Conservation (phyloP, 2,888 invertebrate genomes). For the Dicyrtoma fusca region DNA sequence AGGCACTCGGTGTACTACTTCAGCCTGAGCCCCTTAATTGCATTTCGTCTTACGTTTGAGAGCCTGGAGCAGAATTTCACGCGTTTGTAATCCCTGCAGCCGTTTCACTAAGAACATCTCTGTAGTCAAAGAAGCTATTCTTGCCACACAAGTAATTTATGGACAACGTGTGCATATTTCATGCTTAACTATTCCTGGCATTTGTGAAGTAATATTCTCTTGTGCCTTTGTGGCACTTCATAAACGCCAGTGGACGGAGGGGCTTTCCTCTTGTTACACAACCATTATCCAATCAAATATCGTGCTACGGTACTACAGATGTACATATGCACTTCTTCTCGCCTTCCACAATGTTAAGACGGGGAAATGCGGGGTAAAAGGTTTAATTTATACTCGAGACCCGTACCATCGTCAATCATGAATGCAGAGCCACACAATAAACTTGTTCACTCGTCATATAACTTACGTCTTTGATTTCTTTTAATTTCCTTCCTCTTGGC, state of each 20-base stretch:
- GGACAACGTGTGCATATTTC: not conserved
- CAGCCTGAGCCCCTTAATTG: slow-evolving; percentile 13
- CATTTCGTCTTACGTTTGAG: slow-evolving; percentile 12
- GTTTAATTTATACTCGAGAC: slow-evolving; percentile 29
- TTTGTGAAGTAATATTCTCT: slow-evolving; percentile 24
- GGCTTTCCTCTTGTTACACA: too few relatives aligned
- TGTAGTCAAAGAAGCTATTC: not conserved
- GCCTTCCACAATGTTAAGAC: too few relatives aligned
- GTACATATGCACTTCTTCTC: too few relatives aligned
- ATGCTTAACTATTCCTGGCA: not conserved
- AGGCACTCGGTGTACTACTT: not conserved
- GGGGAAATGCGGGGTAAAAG: slow-evolving; percentile 15
- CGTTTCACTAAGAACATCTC: not conserved
- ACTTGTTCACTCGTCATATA: slow-evolving; percentile 9
- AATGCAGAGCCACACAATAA: slow-evolving; percentile 1
- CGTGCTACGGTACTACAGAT: too few relatives aligned
- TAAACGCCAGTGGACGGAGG: too few relatives aligned
- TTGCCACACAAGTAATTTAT: not conserved
- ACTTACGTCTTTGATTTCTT: too few relatives aligned
- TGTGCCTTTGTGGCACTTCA: too few relatives aligned
- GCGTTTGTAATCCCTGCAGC: slow-evolving; percentile 16
- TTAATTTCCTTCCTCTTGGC: too few relatives aligned
- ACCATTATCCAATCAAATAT: too few relatives aligned
- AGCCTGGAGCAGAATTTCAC: slow-evolving; percentile 20
- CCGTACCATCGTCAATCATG: slow-evolving; percentile 12